Base-by-base conservation (phyloP, 1,140 invertebrate species). In the Drosophila tani region DNA sequence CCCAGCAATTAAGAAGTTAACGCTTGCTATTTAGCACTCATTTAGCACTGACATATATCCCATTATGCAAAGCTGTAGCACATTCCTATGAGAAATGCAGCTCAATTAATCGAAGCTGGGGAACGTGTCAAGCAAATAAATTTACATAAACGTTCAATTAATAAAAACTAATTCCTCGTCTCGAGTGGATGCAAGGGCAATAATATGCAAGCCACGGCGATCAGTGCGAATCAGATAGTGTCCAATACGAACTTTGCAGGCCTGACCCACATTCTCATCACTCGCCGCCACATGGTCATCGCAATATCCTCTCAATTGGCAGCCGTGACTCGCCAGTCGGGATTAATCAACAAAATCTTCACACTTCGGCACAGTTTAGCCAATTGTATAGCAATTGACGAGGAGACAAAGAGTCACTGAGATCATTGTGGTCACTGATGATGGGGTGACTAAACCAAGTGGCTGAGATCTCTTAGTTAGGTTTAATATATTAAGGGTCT, bases 61-160 rank as follows among this genome's bases (percentile, higher is more conserved):
- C 29, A 55, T 79, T 81, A 43, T 73, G 57, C 32, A 65, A 35
- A 51, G 49, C 66, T 63, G 45, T 3, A 11, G n/a, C 11, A 29
- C 56, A 68, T 46, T 58, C 47, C 29, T 49, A 57, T 29, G 56
- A 35, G 55, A 76, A 79, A 66, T 77, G 77, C 65, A 75, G 43
- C 43, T 70, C 85, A 87, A 87, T 87, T 84, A 71, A 84, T 84
- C 41, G 63, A 81, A 75, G 27, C 51, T 73, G 51, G 41, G 14
- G 41, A 65, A 79, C 55, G 66, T 84, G 67, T 50, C 81, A 74
- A 90, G 69, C 78, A 73, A 90, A 85, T 90, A 71, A 90, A 88
- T 88, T 88, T 85, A 78, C 85, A 88, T 85, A 69, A 50, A 53
- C 70, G 49, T 60, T 35, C 58, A 63, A 71, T 67, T 81, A 79